Conservation (phyloP, 2,888 invertebrate genomes). For the Tigriopus californicus region DNA sequence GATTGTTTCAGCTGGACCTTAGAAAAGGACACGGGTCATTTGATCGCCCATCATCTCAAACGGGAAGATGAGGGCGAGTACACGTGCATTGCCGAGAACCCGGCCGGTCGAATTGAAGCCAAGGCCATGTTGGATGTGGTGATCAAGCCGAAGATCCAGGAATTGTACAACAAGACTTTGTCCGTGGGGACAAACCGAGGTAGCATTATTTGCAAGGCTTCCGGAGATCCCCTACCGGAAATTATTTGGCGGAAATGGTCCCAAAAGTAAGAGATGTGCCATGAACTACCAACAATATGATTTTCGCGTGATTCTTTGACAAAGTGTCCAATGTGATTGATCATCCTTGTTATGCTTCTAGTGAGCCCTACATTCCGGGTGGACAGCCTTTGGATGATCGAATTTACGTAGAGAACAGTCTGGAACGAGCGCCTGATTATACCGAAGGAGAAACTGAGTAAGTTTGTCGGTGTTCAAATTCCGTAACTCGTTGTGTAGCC, state of each 20-base stretch:
- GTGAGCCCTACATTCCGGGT: slow-evolving; percentile 43
- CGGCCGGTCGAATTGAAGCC: slow-evolving; percentile 38
- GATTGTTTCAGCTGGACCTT: slow-evolving; percentile 19
- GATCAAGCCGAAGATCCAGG: slow-evolving; percentile 59
- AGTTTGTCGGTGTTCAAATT: background rate
- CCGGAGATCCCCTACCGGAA: slow-evolving; percentile 56
- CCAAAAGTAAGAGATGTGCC: slow-evolving; percentile 12
- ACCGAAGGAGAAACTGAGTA: slow-evolving; percentile 7
- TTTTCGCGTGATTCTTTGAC: background rate
- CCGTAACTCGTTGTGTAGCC: no score
- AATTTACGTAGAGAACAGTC: slow-evolving; percentile 40
- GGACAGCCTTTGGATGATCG: slow-evolving; percentile 44
- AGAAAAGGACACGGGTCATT: slow-evolving; percentile 37
- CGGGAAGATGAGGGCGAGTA: slow-evolving; percentile 60
- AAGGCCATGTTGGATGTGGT: slow-evolving; percentile 24
- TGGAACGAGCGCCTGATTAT: slow-evolving; percentile 21
- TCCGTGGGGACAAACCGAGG: slow-evolving; percentile 32
- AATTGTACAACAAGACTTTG: slow-evolving; percentile 50
- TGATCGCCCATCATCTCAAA: slow-evolving; percentile 52
- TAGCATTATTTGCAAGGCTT: slow-evolving; percentile 41
- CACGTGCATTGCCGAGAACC: slow-evolving; percentile 58
- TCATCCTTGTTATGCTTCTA: slow-evolving; percentile 26
- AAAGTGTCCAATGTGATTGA: background rate
- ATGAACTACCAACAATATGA: background rate
- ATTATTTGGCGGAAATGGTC: slow-evolving; percentile 39